Conservation (phyloP, 2,888 invertebrate species). For the Lamellibrachia satsuma region DNA sequence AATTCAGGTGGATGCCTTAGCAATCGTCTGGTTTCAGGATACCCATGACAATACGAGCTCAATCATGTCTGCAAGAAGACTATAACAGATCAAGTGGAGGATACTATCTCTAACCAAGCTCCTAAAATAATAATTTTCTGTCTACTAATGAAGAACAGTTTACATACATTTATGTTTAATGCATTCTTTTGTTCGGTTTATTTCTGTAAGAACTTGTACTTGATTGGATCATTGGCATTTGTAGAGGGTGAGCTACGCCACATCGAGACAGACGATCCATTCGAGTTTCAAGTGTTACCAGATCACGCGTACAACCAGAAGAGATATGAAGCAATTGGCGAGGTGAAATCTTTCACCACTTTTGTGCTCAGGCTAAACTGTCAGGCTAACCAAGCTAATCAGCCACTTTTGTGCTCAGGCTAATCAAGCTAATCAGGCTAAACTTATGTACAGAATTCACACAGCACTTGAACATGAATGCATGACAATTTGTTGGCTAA, state of each 20-base stretch:
- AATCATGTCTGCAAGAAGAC: no score
- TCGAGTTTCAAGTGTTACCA: constrained; percentile 74
- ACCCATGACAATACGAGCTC: no score
- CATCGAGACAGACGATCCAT: constrained; percentile 71
- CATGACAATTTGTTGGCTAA: not conserved
- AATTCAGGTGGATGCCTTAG: no score
- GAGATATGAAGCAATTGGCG: constrained; percentile 78
- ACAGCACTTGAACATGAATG: not conserved
- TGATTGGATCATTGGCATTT: constrained; percentile 27
- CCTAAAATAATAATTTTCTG: no score
- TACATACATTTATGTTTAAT: no score
- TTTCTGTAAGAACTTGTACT: not conserved
- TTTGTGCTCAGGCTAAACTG: not conserved
- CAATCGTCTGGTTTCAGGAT: no score
- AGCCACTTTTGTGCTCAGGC: not conserved
- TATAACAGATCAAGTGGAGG: no score
- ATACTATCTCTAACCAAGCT: no score
- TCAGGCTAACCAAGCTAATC: not conserved
- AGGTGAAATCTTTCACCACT: constrained; percentile 63
- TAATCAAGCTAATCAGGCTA: not conserved
- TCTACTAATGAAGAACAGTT: no score
- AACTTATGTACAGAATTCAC: not conserved
- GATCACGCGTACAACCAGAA: constrained; percentile 75
- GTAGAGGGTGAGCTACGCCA: constrained; percentile 75
- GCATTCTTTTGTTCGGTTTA: not conserved